A percentile compares a stretch with the other conserved stretches of the same genome.
Evolutionary conservation across 35 echinoderm and acorn worm genomes (phyloP).

Genomic region (Ophiothrix spiculata): DNA sequence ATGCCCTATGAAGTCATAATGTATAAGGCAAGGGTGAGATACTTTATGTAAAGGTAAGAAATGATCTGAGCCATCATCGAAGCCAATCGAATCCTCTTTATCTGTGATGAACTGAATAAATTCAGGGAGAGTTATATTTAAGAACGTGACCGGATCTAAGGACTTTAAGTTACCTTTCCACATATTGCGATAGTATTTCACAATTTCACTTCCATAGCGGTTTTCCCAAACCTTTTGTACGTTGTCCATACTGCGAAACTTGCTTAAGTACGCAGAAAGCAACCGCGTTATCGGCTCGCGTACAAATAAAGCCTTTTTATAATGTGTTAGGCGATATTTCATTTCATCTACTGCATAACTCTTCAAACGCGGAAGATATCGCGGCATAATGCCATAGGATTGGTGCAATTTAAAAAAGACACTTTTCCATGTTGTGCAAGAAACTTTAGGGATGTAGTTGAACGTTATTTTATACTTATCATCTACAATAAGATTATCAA

Average conservation of each 20-base stretch:
- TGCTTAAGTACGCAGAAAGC: conserved; percentile 56
- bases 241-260: conserved; percentile 23
- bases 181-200: not conserved
- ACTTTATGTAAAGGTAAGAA: conserved; percentile 51
- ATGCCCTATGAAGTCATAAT: conserved; percentile 67
- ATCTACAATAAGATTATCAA: not conserved
- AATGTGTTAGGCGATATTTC: not conserved
- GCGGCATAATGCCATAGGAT: not conserved
- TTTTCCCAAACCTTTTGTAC: conserved; percentile 26
- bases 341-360: not conserved
- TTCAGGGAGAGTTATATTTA: conserved; percentile 43
- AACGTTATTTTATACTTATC: conserved; percentile 52
- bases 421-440: conserved; percentile 57
- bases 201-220: conserved; percentile 28
- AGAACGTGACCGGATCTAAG: not conserved
- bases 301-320: conserved; percentile 51
- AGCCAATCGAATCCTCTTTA: conserved; percentile 7
- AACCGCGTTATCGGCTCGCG: conserved; percentile 46
- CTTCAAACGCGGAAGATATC: not conserved
- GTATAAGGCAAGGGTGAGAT: conserved; percentile 33
- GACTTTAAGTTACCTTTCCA: not conserved
- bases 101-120: conserved; percentile 62
- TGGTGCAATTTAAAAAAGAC: not conserved
- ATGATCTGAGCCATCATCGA: conserved; percentile 52
- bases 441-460: conserved; percentile 56